These are phyloP conservation scores for Panurus biarmicus DNA, from an alignment of 2,113 vertebrate genomes.

Conservation along the genomic window DNA sequence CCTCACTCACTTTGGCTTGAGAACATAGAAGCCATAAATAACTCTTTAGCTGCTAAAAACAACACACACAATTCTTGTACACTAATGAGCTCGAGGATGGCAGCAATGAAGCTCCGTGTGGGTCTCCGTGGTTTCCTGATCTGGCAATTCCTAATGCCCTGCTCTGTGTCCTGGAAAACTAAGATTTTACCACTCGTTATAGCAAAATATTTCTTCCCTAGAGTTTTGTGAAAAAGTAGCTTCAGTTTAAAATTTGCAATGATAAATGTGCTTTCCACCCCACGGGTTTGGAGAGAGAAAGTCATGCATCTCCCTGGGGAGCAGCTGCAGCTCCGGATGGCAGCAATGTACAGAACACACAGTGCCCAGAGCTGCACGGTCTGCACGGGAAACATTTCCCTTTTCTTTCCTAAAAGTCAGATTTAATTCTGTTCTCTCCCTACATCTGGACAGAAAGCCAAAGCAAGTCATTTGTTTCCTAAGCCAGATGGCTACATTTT, in stretches of 20 bases:
- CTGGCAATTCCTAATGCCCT: background rate
- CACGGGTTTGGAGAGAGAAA: background rate
- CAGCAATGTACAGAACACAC: background rate
- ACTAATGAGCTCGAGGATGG: constrained; percentile 58
- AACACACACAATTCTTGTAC: constrained; percentile 56
- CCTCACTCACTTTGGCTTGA: constrained; percentile 65
- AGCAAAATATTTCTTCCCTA: background rate
- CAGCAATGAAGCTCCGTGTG: constrained; percentile 33
- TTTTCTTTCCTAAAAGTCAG: background rate
- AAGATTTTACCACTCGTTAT: background rate
- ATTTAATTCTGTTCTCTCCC: background rate
- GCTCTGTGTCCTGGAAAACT: background rate
- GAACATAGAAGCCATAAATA: constrained; percentile 62
- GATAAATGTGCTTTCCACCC: background rate
- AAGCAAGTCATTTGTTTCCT: background rate
- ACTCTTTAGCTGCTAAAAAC: constrained; percentile 61
- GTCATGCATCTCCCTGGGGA: fast-evolving
- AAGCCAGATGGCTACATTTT: background rate
- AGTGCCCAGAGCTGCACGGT: background rate
- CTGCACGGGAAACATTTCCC: background rate
- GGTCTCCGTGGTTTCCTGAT: constrained; percentile 18
- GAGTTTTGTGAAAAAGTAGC: background rate
- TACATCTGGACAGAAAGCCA: background rate
- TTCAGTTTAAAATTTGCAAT: background rate
- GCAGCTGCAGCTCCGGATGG: background rate